Conservation (phyloP, 2,113 vertebrate species). For the Xyrauchen texanus region DNA sequence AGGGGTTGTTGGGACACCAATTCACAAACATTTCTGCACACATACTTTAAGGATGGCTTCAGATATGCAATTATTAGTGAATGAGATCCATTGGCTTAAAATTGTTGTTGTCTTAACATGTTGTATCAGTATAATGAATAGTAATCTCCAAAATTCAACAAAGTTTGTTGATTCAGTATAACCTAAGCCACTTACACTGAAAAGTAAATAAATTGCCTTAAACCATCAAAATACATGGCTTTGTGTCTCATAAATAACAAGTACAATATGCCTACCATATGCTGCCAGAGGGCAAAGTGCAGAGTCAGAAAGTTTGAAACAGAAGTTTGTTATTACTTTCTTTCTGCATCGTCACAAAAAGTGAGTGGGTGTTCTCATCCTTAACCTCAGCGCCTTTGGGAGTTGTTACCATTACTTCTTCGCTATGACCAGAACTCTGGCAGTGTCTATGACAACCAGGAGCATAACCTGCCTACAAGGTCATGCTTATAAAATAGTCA, state of each 20-base stretch:
- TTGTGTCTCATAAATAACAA: conserved; percentile 19
- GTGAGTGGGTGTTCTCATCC: conserved; percentile 21
- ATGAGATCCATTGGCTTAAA: too few relatives aligned
- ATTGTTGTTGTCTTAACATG: too few relatives aligned
- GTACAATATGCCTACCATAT: neutral
- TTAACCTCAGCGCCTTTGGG: conserved; percentile 8
- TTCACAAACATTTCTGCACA: too few relatives aligned
- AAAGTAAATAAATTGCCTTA: conserved; percentile 18
- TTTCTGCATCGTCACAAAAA: conserved; percentile 5
- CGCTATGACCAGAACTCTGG: neutral
- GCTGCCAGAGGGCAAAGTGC: conserved; percentile 13
- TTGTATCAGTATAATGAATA: too few relatives aligned
- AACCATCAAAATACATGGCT: conserved; percentile 3
- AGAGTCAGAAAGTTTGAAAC: conserved; percentile 2
- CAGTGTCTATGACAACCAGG: conserved; percentile 27
- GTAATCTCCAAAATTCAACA: too few relatives aligned
- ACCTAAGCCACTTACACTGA: neutral
- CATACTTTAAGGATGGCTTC: too few relatives aligned
- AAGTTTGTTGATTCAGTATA: neutral
- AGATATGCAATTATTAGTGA: too few relatives aligned
- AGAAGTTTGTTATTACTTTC: neutral
- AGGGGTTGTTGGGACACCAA: too few relatives aligned
- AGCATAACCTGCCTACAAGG: conserved; percentile 32
- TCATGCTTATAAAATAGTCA: conserved; percentile 26
- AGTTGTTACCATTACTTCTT: conserved; percentile 22